phyloP scores from a whole-genome alignment of 1,140 invertebrate species.

The Stenopsyche tienmushanensis region DNA sequence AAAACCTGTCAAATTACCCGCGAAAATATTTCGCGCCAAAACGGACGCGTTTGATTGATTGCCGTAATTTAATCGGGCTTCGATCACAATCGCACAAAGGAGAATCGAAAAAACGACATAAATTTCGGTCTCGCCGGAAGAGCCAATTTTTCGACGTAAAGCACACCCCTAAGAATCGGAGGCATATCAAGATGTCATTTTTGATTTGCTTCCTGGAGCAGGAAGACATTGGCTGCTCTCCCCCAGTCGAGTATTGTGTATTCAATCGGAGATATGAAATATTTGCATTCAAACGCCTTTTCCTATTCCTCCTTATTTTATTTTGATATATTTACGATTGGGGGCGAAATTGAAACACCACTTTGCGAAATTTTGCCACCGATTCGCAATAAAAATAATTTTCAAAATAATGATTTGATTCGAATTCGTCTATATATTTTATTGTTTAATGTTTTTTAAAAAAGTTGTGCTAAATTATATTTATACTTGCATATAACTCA shows the following conservation, averaged over 20 bases:
- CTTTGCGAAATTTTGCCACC: constrained; percentile 10
- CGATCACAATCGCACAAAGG: too few species aligned
- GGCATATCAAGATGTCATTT: constrained; percentile 40
- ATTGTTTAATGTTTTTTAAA: too few species aligned
- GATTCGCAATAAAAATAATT: constrained; percentile 5
- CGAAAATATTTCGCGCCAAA: neutral
- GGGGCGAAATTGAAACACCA: neutral
- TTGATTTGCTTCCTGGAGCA: constrained; percentile 35
- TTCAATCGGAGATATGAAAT: constrained; percentile 40
- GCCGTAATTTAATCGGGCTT: too few species aligned
- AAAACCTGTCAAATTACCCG: constrained; percentile 2
- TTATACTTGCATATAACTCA: too few species aligned
- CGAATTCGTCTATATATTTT: too few species aligned
- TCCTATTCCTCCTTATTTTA: constrained; percentile 35
- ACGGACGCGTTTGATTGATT: neutral
- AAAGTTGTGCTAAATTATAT: too few species aligned
- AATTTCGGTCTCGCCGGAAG: neutral
- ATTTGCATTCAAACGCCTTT: constrained; percentile 36
- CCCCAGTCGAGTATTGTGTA: constrained; percentile 24
- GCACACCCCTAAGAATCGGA: constrained; percentile 18
- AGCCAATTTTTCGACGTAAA: constrained; percentile 1
- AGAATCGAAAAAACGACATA: too few species aligned
- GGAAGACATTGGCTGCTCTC: constrained; percentile 26
- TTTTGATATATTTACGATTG: constrained; percentile 39
- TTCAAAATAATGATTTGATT: too few species aligned